A percentile compares a stretch with the other conserved stretches of the same genome.
Conservation (phyloP, 1,140 invertebrate species). For the Procambarus virginalis region DNA sequence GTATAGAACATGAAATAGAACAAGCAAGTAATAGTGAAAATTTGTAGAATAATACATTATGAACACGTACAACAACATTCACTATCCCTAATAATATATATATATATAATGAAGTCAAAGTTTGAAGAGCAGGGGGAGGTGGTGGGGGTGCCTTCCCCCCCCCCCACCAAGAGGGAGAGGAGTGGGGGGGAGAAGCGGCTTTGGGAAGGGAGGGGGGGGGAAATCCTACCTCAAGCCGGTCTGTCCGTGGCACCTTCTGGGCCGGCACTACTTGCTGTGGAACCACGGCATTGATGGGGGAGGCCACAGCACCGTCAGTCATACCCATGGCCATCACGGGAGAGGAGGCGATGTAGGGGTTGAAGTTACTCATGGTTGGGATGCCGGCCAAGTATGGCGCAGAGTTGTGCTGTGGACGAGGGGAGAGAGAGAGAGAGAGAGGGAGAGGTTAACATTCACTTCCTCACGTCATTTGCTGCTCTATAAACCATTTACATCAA, state of each 20-base stretch:
- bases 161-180: not conserved
- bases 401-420: slow-evolving; percentile 55
- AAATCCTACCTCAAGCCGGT: slow-evolving; percentile 92
- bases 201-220: not conserved
- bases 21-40: not conserved
- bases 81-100: not conserved
- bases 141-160: not conserved
- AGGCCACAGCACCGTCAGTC: slow-evolving; percentile 57
- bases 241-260: slow-evolving; percentile 94
- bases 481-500: no score
- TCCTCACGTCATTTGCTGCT: no score
- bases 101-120: not conserved
- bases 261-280: slow-evolving; percentile 70
- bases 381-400: slow-evolving; percentile 64
- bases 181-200: not conserved
- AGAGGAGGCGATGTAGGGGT: slow-evolving; percentile 64
- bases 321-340: slow-evolving; percentile 67
- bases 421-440: no score
- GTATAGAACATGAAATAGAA: not conserved
- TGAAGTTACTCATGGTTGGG: slow-evolving; percentile 67
- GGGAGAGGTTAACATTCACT: no score
- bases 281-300: slow-evolving; percentile 63
- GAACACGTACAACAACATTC: not conserved
- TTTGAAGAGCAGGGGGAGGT: no score
- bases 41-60: not conserved